Percentiles rank a stretch among this genome's conserved stretches.
Evolutionary conservation across 2,797 vertebrate species (phyloP).

Genomic region (Myotis vivesi): DNA sequence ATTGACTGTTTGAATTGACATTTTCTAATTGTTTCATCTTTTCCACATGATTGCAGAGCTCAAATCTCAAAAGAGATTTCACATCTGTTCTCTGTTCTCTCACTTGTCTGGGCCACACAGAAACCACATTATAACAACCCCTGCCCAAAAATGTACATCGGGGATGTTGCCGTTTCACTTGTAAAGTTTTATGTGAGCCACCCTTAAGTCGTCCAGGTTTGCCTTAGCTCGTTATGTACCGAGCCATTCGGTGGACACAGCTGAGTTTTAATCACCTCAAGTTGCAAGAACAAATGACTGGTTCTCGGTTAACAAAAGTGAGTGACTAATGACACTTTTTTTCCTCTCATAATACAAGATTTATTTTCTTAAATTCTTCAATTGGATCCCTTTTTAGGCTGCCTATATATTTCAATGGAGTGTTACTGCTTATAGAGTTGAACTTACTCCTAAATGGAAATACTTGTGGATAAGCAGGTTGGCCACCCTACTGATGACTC

Average conservation of each 20-base stretch:
- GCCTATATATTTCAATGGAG: not conserved
- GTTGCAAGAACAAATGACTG: not conserved
- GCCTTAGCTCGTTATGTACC: not conserved
- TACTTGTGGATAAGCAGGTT: not conserved
- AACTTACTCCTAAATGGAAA: not conserved
- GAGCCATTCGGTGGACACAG: not conserved
- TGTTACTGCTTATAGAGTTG: not conserved
- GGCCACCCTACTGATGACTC: conserved; percentile 37
- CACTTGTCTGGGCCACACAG: not conserved
- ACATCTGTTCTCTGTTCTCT: conserved; percentile 55
- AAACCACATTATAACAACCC: not conserved
- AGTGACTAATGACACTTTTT: not conserved
- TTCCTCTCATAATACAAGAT: not conserved
- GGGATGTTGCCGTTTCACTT: not conserved
- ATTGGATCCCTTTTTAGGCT: not conserved
- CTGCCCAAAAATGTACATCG: not conserved
- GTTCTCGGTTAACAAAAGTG: not conserved
- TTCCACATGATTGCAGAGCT: not conserved
- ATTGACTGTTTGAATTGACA: conserved; percentile 32
- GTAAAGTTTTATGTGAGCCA: not conserved
- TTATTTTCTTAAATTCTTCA: conserved; percentile 25
- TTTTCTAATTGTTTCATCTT: conserved; percentile 53
- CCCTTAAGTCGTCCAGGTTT: not conserved
- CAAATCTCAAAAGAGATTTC: conserved; percentile 29
- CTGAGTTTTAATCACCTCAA: not conserved